phyloP scores from a whole-genome alignment of 1,140 invertebrate genomes.

The Bombus vancouverensis region DNA sequence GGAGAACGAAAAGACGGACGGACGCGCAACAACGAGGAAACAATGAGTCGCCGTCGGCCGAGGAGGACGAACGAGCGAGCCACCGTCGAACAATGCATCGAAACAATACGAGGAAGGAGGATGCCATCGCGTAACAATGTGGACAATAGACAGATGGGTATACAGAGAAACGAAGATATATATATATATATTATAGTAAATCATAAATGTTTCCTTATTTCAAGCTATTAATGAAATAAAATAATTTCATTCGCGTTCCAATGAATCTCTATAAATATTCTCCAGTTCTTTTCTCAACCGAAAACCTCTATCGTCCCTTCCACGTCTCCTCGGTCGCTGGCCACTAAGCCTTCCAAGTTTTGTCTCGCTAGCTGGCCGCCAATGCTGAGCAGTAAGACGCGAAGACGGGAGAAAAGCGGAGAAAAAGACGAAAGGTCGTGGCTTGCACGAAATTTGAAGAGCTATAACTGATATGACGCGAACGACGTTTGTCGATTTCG shows the following conservation, averaged over 20 bases:
- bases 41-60: slow-evolving; percentile 65
- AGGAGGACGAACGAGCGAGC: slow-evolving; percentile 62
- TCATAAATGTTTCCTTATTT: too few species aligned
- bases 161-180: slow-evolving; percentile 38
- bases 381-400: too few species aligned
- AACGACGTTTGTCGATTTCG: slow-evolving; percentile 9
- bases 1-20: slow-evolving; percentile 56
- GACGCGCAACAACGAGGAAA: slow-evolving; percentile 69
- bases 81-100: slow-evolving; percentile 73
- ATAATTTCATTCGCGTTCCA: too few species aligned
- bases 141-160: slow-evolving; percentile 75
- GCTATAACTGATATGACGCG: slow-evolving; percentile 11
- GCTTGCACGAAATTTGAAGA: slow-evolving; percentile 10
- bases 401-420: neutral
- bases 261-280: too few species aligned
- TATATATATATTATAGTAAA: too few species aligned
- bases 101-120: slow-evolving; percentile 77
- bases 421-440: neutral
- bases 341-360: too few species aligned
- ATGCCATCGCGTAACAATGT: slow-evolving; percentile 76
- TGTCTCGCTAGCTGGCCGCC: too few species aligned
- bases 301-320: too few species aligned
- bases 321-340: too few species aligned
- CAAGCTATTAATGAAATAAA: too few species aligned
- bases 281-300: too few species aligned